These are phyloP conservation scores for Drosophila leontia DNA, from an alignment of 1,140 invertebrate genomes.

Conservation along the genomic window DNA sequence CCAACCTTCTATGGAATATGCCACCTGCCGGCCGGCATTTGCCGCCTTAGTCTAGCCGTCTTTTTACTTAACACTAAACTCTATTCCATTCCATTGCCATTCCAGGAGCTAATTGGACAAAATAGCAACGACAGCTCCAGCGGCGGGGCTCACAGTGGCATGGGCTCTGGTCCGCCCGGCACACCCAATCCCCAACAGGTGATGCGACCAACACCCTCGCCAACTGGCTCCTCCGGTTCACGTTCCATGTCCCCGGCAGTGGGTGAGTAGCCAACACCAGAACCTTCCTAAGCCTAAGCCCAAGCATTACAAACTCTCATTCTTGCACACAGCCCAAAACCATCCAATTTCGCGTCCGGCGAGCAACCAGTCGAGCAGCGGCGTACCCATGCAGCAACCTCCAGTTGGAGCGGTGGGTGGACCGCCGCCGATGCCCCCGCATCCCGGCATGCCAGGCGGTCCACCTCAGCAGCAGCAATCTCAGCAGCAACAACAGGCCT, in stretches of 20 bases:
- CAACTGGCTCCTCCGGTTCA: conserved; percentile 94
- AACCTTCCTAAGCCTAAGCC: no score
- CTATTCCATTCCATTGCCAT: conserved; percentile 75
- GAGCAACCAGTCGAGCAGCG: conserved; percentile 92
- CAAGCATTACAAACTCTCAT: background rate
- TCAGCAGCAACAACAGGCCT: conserved; percentile 82
- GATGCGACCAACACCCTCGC: conserved; percentile 96
- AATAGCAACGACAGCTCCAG: conserved; percentile 93
- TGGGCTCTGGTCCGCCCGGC: conserved; percentile 90
- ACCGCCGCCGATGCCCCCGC: conserved; percentile 88
- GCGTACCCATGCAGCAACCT: conserved; percentile 76
- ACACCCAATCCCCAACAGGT: conserved; percentile 88
- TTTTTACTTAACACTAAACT: conserved; percentile 28
- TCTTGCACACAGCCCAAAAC: conserved; percentile 64
- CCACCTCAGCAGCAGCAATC: conserved; percentile 83
- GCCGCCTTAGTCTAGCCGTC: conserved; percentile 10
- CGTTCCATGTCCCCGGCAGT: conserved; percentile 98
- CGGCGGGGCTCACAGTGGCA: conserved; percentile 88
- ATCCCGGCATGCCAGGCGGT: conserved; percentile 58
- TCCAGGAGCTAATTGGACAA: conserved; percentile 93
- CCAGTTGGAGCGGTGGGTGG: conserved; percentile 88
- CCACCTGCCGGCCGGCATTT: conserved; percentile 59
- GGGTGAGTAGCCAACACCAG: conserved; percentile 87
- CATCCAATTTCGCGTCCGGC: conserved; percentile 89
- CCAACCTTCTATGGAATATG: conserved; percentile 29